Evolutionary conservation across 2,797 vertebrate genomes (phyloP).

Genomic region (Chiroxiphia lanceolata): DNA sequence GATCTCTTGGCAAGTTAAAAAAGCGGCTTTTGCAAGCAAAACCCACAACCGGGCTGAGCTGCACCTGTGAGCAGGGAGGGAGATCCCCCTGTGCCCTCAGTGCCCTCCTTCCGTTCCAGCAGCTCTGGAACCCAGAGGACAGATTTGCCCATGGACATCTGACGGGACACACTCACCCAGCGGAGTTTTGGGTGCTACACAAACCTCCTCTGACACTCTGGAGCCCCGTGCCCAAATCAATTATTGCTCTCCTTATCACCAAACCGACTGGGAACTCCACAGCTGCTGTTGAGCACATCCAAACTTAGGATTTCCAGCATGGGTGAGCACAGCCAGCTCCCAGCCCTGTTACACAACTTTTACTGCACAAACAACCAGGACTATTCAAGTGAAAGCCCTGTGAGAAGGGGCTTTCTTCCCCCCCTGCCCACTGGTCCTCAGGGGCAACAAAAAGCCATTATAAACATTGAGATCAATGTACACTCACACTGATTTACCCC

Average conservation of each 20-base stretch:
- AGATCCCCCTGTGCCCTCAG: not conserved
- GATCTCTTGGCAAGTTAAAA: not conserved
- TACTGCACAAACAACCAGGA: not conserved
- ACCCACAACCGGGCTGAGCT: fast-evolving
- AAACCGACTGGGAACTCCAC: not conserved
- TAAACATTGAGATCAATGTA: not conserved
- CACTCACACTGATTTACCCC: not conserved
- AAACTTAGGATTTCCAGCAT: not conserved
- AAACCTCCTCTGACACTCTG: not conserved
- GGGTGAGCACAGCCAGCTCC: not conserved
- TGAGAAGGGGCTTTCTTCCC: not conserved
- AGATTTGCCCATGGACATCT: not conserved
- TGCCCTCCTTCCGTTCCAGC: not conserved
- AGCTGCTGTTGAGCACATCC: not conserved
- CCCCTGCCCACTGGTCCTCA: not conserved
- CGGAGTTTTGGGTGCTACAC: not conserved
- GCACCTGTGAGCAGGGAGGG: not conserved
- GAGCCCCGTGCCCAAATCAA: not conserved
- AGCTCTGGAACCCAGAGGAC: not conserved
- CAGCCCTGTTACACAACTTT: not conserved
- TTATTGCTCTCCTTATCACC: not conserved
- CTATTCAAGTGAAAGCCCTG: not conserved
- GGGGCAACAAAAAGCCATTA: not conserved
- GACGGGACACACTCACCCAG: not conserved
- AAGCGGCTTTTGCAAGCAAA: not conserved